phyloP scores from a whole-genome alignment of 2,888 invertebrate species.

The Folsomia manolachei region DNA sequence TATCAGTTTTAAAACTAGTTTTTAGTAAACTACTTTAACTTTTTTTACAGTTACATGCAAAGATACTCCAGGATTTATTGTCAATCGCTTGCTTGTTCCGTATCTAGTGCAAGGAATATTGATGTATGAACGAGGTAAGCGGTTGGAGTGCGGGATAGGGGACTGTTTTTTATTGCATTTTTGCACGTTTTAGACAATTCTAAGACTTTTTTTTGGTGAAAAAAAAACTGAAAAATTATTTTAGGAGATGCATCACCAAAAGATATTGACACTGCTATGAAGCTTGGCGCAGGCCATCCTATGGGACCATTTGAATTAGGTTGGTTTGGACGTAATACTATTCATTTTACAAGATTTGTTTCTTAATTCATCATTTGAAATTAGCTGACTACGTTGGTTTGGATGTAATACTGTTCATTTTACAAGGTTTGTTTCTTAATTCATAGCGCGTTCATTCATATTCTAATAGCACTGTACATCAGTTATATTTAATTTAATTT shows the following conservation, averaged over 20 bases:
- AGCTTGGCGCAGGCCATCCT: conserved; percentile 81
- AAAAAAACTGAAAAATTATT: conserved; percentile 19
- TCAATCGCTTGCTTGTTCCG: conserved; percentile 62
- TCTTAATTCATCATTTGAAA: too few relatives aligned
- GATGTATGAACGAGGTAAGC: conserved; percentile 58
- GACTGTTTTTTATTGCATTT: too few relatives aligned
- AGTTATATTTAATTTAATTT: not conserved
- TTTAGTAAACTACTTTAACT: too few relatives aligned
- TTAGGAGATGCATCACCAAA: conserved; percentile 67
- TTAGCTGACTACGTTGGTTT: conserved; percentile 79
- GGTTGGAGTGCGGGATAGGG: too few relatives aligned
- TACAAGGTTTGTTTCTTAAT: conserved; percentile 63
- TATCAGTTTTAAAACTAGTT: too few relatives aligned
- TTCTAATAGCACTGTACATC: not conserved
- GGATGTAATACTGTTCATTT: conserved; percentile 72
- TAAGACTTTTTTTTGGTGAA: not conserved
- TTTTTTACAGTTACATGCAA: too few relatives aligned
- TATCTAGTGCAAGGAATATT: conserved; percentile 60
- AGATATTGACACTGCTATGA: conserved; percentile 87
- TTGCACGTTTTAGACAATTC: too few relatives aligned
- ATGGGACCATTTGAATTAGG: conserved; percentile 88
- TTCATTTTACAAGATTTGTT: conserved; percentile 67
- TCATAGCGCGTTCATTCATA: conserved; percentile 21
- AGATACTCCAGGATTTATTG: conserved; percentile 62
- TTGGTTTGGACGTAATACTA: conserved; percentile 74